A percentile compares a stretch with the other conserved stretches of the same genome.
These are phyloP conservation scores for Xanthia icteritia DNA, from an alignment of 2,888 invertebrate genomes.

Conservation along the genomic window DNA sequence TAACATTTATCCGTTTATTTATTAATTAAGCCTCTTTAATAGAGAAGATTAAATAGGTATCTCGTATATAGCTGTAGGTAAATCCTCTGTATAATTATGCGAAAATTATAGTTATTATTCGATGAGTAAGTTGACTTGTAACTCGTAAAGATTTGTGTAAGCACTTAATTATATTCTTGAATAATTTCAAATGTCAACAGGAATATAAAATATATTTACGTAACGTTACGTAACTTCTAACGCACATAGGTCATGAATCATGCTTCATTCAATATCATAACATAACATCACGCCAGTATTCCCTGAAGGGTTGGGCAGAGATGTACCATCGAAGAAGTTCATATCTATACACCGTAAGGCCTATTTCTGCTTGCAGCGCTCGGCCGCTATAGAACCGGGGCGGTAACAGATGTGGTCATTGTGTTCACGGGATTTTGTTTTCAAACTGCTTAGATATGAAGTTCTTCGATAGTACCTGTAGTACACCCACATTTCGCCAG, in stretches of 20 bases:
- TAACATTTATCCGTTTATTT: not conserved
- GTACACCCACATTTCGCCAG: too few relatives aligned
- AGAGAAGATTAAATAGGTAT: constrained; percentile 22
- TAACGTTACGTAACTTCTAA: constrained; percentile 1
- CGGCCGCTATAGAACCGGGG: too few relatives aligned
- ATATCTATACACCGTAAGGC: too few relatives aligned
- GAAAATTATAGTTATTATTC: constrained; percentile 50
- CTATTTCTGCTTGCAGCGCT: too few relatives aligned
- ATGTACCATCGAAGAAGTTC: too few relatives aligned
- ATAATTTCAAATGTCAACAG: constrained; percentile 53
- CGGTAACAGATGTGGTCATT: too few relatives aligned
- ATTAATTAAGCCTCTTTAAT: not conserved
- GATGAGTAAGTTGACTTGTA: not conserved
- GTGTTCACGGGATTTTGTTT: too few relatives aligned
- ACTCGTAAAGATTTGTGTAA: constrained; percentile 13
- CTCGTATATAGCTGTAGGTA: not conserved
- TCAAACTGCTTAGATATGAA: too few relatives aligned
- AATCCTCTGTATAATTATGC: constrained; percentile 41
- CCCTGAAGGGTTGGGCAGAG: too few relatives aligned
- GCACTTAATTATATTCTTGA: not conserved
- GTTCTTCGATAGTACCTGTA: too few relatives aligned
- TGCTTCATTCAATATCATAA: constrained; percentile 1
- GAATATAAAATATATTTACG: constrained; percentile 26
- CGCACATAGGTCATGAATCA: not conserved
- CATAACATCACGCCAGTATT: too few relatives aligned